Percentiles rank a stretch among this genome's conserved stretches.
These are phyloP conservation scores for Sipha maydis DNA, from an alignment of 2,888 invertebrate genomes.

Conservation along the genomic window DNA sequence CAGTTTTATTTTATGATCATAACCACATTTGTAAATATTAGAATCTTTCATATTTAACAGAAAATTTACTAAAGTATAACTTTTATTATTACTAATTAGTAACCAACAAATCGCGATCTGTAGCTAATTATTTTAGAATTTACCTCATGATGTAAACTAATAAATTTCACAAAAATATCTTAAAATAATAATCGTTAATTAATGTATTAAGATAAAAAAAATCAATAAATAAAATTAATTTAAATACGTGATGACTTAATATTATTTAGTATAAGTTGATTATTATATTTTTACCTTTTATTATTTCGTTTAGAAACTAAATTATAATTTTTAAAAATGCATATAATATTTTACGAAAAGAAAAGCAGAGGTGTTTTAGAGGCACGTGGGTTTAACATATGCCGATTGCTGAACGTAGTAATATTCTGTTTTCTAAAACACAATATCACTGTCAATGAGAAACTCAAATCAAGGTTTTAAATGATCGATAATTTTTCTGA, in stretches of 20 bases:
- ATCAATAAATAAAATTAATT: neutral
- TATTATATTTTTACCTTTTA: neutral
- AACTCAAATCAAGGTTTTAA: conserved; percentile 3
- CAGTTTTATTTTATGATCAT: too few species aligned
- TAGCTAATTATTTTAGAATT: conserved; percentile 17
- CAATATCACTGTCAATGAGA: neutral
- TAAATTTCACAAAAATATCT: conserved; percentile 5
- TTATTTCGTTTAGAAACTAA: neutral
- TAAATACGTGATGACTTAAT: neutral
- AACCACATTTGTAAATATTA: too few species aligned
- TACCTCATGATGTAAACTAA: neutral
- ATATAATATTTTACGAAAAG: neutral
- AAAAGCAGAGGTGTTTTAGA: neutral
- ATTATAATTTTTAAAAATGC: neutral
- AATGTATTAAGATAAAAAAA: neutral
- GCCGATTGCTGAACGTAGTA: conserved; percentile 9
- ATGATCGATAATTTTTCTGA: neutral
- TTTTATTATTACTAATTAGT: neutral
- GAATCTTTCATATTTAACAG: too few species aligned
- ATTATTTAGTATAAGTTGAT: neutral
- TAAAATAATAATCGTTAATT: neutral
- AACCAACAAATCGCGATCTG: neutral
- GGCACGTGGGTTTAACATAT: conserved; percentile 30
- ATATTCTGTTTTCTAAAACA: conserved; percentile 35
- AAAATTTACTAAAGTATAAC: conserved; percentile 2